Conservation (phyloP, 2,888 invertebrate species). For the Phyllotreta cruciferae region DNA sequence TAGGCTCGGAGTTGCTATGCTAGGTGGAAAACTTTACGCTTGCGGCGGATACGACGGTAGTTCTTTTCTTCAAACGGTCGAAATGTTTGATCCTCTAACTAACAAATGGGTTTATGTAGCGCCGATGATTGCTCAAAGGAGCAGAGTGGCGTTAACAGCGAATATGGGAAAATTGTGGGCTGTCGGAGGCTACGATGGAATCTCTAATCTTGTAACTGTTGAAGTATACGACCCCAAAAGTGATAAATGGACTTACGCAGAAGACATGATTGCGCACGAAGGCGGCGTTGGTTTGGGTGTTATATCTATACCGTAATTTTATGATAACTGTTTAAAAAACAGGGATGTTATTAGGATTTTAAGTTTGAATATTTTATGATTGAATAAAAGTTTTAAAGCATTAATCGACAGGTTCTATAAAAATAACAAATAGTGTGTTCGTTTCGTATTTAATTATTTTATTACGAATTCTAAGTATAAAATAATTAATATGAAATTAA, state of each 20-base stretch:
- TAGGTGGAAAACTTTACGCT: slow-evolving; percentile 83
- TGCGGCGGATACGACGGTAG: slow-evolving; percentile 88
- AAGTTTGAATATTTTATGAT: too few relatives aligned
- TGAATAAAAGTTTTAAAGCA: too few relatives aligned
- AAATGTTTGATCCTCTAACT: slow-evolving; percentile 77
- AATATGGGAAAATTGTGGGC: slow-evolving; percentile 86
- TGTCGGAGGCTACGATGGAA: slow-evolving; percentile 81
- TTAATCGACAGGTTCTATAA: background rate
- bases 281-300: slow-evolving; percentile 91
- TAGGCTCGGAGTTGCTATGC: slow-evolving; percentile 80
- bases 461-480: slow-evolving; percentile 20
- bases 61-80: slow-evolving; percentile 81
- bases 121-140: slow-evolving; percentile 82
- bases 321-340: background rate
- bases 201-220: slow-evolving; percentile 81
- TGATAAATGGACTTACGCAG: slow-evolving; percentile 76
- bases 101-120: slow-evolving; percentile 80
- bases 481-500: slow-evolving; percentile 51
- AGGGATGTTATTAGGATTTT: too few relatives aligned
- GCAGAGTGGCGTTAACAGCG: slow-evolving; percentile 81
- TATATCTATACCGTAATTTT: slow-evolving; percentile 58
- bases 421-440: background rate
- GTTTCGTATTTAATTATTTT: slow-evolving; percentile 12
- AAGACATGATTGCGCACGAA: slow-evolving; percentile 85
- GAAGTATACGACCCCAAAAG: slow-evolving; percentile 81